phyloP scores from a whole-genome alignment of 2,113 vertebrate species.

The Cairina moschata region DNA sequence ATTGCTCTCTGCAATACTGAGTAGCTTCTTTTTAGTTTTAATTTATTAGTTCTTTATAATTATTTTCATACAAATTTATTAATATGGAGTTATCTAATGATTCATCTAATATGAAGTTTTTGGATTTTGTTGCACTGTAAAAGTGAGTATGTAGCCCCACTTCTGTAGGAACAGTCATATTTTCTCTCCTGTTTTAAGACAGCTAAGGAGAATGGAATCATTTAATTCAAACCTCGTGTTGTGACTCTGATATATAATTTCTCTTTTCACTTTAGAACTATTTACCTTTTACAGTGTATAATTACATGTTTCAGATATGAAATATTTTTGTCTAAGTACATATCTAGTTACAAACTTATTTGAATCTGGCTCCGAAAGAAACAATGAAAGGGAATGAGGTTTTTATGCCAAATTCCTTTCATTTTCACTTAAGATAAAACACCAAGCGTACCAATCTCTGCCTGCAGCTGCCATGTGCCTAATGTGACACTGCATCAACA shows the following conservation, averaged over 20 bases:
- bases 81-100: background rate
- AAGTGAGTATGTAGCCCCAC: background rate
- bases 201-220: background rate
- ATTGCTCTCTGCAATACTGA: background rate
- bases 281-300: background rate
- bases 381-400: background rate
- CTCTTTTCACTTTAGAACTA: background rate
- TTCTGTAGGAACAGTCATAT: background rate
- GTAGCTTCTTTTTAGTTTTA: background rate
- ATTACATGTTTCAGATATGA: background rate
- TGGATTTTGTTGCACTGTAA: background rate
- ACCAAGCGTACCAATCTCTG: background rate
- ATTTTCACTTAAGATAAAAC: background rate
- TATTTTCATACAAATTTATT: background rate
- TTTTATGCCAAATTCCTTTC: background rate
- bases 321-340: slow-evolving; percentile 23
- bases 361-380: slow-evolving; percentile 40
- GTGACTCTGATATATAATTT: background rate
- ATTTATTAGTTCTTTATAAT: background rate
- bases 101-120: background rate
- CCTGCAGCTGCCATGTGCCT: background rate
- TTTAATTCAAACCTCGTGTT: background rate
- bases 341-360: background rate
- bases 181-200: background rate
- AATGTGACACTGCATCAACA: background rate